Evolutionary conservation across 2,797 vertebrate genomes (phyloP).

Genomic region (Pteronotus mesoamericanus): DNA sequence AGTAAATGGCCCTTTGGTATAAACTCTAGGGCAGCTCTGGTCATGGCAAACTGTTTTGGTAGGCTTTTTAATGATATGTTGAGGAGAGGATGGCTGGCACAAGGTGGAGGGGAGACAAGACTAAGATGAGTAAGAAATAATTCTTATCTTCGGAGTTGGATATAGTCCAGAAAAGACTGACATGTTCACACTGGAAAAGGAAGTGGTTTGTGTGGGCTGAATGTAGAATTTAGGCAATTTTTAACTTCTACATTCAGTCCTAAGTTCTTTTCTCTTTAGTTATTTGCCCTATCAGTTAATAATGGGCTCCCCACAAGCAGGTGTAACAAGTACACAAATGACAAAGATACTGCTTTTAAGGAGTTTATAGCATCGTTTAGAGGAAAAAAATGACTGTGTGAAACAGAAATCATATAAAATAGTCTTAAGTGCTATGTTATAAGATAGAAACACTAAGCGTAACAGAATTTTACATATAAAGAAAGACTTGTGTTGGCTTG

Average conservation of each 20-base stretch:
- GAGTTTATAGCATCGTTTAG: neutral
- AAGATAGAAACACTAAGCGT: neutral
- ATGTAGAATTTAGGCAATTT: neutral
- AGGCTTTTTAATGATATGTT: neutral
- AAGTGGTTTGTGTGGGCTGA: neutral
- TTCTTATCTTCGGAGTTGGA: neutral
- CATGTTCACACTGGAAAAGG: neutral
- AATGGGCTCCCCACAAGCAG: neutral
- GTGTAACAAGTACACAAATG: neutral
- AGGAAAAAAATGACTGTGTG: neutral
- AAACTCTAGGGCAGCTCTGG: neutral
- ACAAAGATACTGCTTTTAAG: neutral
- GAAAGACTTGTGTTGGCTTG: neutral
- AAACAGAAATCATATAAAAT: slow-evolving; percentile 1
- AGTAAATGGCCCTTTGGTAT: neutral
- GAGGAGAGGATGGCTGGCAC: neutral
- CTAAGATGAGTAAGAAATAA: neutral
- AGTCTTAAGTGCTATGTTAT: neutral
- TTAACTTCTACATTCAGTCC: neutral
- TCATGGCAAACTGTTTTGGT: neutral
- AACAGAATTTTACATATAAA: neutral
- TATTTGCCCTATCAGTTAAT: neutral
- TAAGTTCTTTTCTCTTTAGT: neutral
- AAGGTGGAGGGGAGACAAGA: neutral
- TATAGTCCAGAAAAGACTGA: neutral